Evolutionary conservation across 2,888 invertebrate genomes (phyloP).

Genomic region (Eueremaeus valkanovi): DNA sequence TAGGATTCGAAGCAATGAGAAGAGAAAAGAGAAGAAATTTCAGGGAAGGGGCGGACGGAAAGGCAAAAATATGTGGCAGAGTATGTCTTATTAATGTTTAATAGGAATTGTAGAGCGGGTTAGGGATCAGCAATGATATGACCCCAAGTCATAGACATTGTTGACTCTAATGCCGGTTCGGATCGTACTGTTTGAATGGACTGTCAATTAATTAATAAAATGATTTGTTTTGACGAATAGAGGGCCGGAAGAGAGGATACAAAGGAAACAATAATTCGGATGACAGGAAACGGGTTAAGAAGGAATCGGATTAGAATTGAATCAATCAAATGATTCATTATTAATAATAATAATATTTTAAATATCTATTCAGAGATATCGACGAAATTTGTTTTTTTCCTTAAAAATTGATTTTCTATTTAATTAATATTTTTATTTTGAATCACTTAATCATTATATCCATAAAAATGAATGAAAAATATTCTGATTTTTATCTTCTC

Average conservation of each 20-base stretch:
- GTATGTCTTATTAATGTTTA: slow-evolving; percentile 15
- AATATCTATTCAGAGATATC: too few relatives aligned
- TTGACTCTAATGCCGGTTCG: too few relatives aligned
- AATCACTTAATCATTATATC: background rate
- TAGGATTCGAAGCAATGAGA: background rate
- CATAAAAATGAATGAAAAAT: too few relatives aligned
- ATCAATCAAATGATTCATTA: background rate
- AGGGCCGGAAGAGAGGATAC: slow-evolving; percentile 9
- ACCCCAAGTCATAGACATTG: too few relatives aligned
- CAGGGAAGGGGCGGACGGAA: background rate
- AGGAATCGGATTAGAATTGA: background rate
- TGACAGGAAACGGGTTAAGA: slow-evolving; percentile 1
- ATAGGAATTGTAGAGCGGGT: too few relatives aligned
- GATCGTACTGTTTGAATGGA: too few relatives aligned
- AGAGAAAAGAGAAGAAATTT: slow-evolving; percentile 6
- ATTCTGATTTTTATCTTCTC: too few relatives aligned
- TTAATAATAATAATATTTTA: too few relatives aligned
- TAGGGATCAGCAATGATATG: too few relatives aligned
- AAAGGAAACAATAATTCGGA: slow-evolving; percentile 11
- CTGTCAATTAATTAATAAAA: background rate
- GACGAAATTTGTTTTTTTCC: too few relatives aligned
- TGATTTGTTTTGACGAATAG: slow-evolving; percentile 9
- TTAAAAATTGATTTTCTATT: too few relatives aligned
- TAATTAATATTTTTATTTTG: too few relatives aligned
- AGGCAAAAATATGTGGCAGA: slow-evolving; percentile 38